phyloP scores from a whole-genome alignment of 2,113 vertebrate species.

The Crocuta crocuta region DNA sequence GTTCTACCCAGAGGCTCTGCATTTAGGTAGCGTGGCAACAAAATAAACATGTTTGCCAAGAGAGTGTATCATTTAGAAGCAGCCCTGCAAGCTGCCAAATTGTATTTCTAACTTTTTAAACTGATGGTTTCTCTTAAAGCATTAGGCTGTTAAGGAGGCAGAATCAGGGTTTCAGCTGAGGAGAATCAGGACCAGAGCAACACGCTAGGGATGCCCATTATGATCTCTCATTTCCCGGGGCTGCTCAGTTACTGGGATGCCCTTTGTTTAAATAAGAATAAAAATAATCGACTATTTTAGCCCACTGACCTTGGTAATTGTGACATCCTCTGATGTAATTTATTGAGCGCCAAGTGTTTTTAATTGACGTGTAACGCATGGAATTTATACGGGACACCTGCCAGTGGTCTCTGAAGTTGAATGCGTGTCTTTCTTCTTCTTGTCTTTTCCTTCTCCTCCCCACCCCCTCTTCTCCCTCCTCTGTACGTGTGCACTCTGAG shows the following conservation, averaged over 20 bases:
- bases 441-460: neutral
- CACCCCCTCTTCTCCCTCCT: neutral
- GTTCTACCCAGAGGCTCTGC: neutral
- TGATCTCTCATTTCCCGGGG: neutral
- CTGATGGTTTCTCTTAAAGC: neutral
- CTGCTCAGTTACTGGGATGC: neutral
- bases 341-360: conserved; percentile 47
- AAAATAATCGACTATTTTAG: conserved; percentile 55
- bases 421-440: neutral
- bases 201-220: neutral
- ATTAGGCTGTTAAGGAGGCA: conserved; percentile 42
- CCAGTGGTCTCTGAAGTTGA: neutral
- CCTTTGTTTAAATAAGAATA: conserved; percentile 59
- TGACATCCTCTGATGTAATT: conserved; percentile 62
- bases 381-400: neutral
- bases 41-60: conserved; percentile 1
- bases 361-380: conserved; percentile 58
- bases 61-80: conserved; percentile 51
- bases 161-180: conserved; percentile 20
- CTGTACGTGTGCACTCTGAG: neutral
- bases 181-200: neutral
- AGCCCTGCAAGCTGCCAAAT: conserved; percentile 27
- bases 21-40: conserved; percentile 27
- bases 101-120: conserved; percentile 70
- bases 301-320: conserved; percentile 62